phyloP scores from a whole-genome alignment of 2,797 vertebrate species.

The Nyctibius grandis region DNA sequence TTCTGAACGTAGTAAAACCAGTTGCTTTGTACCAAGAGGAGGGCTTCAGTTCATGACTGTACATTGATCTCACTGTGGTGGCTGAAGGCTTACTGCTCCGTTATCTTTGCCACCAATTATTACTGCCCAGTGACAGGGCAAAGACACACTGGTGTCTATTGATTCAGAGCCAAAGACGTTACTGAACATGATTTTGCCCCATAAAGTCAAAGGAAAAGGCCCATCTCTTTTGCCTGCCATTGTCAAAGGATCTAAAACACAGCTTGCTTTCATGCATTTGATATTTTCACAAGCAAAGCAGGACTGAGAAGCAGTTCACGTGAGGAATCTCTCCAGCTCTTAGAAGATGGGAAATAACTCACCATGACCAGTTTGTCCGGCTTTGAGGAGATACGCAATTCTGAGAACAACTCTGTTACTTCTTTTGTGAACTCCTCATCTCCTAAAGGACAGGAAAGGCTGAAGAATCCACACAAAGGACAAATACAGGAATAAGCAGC shows the following conservation, averaged over 20 bases:
- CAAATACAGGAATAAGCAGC: background rate
- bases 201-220: background rate
- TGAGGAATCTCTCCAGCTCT: background rate
- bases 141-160: background rate
- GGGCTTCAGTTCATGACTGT: background rate
- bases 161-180: background rate
- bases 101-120: background rate
- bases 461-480: conserved; percentile 10
- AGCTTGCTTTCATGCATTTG: background rate
- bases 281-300: background rate
- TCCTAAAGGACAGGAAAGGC: conserved; percentile 70
- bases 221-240: background rate
- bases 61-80: background rate
- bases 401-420: conserved; percentile 79
- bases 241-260: background rate
- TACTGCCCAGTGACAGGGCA: background rate
- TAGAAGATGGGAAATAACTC: conserved; percentile 33
- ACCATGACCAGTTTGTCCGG: conserved; percentile 85
- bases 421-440: conserved; percentile 85
- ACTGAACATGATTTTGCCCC: background rate
- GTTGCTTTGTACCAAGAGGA: background rate
- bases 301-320: background rate
- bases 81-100: background rate
- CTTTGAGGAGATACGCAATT: conserved; percentile 78
- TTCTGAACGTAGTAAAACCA: background rate